Evolutionary conservation across 2,113 vertebrate species (phyloP).

Genomic region (Bagarius yarrelli): DNA sequence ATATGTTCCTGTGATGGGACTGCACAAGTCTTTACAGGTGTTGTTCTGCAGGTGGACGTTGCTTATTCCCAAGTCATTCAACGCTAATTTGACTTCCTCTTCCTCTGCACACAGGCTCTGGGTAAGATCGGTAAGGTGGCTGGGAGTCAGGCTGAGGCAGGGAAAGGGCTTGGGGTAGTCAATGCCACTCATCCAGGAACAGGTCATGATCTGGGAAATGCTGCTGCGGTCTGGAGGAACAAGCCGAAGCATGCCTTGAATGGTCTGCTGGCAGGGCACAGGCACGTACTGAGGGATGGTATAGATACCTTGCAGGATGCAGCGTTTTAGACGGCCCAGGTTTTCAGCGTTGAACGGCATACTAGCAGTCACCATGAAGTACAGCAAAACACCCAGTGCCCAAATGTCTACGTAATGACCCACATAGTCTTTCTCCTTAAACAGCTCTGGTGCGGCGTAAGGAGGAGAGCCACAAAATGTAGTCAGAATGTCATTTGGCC

Average conservation of each 20-base stretch:
- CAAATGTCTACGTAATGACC: conserved; percentile 72
- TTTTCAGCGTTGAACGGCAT: conserved; percentile 72
- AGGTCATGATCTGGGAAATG: conserved; percentile 59
- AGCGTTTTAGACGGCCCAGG: conserved; percentile 66
- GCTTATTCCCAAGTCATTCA: conserved; percentile 63
- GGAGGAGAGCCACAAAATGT: conserved; percentile 76
- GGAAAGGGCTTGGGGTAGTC: conserved; percentile 62
- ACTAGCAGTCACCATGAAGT: conserved; percentile 71
- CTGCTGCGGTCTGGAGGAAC: conserved; percentile 66
- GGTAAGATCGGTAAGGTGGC: conserved; percentile 56
- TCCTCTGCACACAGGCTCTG: conserved; percentile 64
- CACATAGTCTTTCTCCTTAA: conserved; percentile 67
- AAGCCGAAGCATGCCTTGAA: conserved; percentile 68
- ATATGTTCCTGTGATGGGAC: conserved; percentile 70
- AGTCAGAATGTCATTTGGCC: conserved; percentile 61
- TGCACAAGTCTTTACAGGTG: conserved; percentile 58
- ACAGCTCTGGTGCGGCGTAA: conserved; percentile 75
- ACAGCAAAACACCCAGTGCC: conserved; percentile 76
- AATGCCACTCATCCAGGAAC: conserved; percentile 67
- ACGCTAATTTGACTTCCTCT: conserved; percentile 62
- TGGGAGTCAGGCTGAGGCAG: conserved; percentile 57
- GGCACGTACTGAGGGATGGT: conserved; percentile 67
- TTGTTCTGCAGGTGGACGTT: conserved; percentile 68
- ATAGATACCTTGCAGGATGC: conserved; percentile 72
- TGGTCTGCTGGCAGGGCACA: conserved; percentile 63